Percentiles rank a stretch among this genome's conserved stretches.
phyloP scores from a whole-genome alignment of 2,888 invertebrate genomes.

The Ophion costatus region DNA sequence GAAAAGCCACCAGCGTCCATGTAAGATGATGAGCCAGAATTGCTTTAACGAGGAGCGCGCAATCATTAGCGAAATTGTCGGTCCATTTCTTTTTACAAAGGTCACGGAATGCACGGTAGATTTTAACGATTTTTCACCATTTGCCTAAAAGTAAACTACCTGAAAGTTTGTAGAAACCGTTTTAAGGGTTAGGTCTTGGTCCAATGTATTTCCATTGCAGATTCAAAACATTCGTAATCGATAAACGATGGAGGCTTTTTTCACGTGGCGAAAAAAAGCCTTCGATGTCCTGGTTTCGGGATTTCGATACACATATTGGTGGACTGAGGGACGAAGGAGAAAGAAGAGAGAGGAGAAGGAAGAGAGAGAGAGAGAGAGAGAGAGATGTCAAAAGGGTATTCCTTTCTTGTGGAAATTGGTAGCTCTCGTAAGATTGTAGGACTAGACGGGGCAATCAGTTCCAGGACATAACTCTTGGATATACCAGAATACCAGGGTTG shows the following conservation, averaged over 20 bases:
- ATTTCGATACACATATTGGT: constrained; percentile 13
- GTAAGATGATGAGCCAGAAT: constrained; percentile 35
- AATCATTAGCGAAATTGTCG: constrained; percentile 5
- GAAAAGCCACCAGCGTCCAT: constrained; percentile 27
- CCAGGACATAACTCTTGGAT: constrained; percentile 70
- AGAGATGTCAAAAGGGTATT: constrained; percentile 46
- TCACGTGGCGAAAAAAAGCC: neutral
- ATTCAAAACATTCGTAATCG: constrained; percentile 36
- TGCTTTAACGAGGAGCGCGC: constrained; percentile 2
- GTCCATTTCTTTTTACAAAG: neutral
- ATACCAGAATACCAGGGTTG: constrained; percentile 41
- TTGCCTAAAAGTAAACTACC: neutral
- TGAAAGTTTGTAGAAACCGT: neutral
- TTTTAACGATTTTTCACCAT: neutral
- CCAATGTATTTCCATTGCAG: constrained; percentile 25
- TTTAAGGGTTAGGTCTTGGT: neutral
- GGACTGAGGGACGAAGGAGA: constrained; percentile 1
- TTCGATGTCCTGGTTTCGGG: neutral
- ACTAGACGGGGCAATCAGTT: constrained; percentile 73
- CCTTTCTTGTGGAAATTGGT: constrained; percentile 70
- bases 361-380: neutral
- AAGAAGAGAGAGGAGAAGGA: neutral
- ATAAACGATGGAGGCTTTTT: constrained; percentile 16
- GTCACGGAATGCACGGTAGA: neutral
- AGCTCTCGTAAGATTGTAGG: constrained; percentile 73